phyloP scores from a whole-genome alignment of 2,888 invertebrate genomes.

The Pristionchus japonicus region DNA sequence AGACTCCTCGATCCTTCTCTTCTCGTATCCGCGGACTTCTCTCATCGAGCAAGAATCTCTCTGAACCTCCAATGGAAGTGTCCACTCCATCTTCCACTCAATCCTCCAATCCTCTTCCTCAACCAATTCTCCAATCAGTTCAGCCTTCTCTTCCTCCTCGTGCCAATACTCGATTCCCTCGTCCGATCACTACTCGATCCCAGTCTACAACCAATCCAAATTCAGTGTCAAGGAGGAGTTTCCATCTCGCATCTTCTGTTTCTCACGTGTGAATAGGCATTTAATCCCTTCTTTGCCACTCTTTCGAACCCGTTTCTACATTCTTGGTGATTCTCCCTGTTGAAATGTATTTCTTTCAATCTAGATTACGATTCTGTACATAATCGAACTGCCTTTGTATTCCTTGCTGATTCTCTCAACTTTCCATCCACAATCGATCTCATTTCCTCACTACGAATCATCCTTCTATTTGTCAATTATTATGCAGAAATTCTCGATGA shows the following conservation, averaged over 20 bases:
- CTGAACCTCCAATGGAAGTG: background rate
- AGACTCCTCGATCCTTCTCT: background rate
- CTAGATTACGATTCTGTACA: background rate
- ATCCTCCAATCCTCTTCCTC: background rate
- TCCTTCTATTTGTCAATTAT: background rate
- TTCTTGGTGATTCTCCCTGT: slow-evolving; percentile 1
- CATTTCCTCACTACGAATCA: background rate
- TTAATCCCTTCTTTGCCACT: background rate
- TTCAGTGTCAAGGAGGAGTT: background rate
- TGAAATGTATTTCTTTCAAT: background rate
- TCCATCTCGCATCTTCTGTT: slow-evolving; percentile 9
- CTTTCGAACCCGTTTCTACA: background rate
- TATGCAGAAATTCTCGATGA: background rate
- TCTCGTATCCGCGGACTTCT: slow-evolving; percentile 20
- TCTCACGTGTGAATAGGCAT: slow-evolving; percentile 27
- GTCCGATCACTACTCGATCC: slow-evolving; percentile 20
- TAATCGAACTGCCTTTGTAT: background rate
- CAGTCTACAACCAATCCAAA: slow-evolving; percentile 5
- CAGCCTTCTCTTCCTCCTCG: slow-evolving; percentile 25
- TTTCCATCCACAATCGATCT: background rate
- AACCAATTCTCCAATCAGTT: background rate
- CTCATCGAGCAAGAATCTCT: slow-evolving; percentile 23
- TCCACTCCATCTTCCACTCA: background rate
- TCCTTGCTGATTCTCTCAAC: background rate
- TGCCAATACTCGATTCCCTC: background rate